Evolutionary conservation across 1,140 invertebrate species (phyloP).

Genomic region (fruit fly (Drosophila melanogaster)): Release_6_plus_ISO1_MT NT_033777.3:25104001-25104500

Average conservation of each 20-base stretch:
- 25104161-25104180: neutral
- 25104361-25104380: constrained; percentile 1
- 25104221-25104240: neutral
- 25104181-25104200: neutral
- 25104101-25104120: constrained; percentile 9
- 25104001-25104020: constrained; percentile 16
- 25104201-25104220: constrained; percentile 4
- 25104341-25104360: constrained; percentile 21
- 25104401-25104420: constrained; percentile 17
- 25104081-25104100: constrained; percentile 13
- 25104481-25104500: neutral
- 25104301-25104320: constrained; percentile 57
- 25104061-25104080: constrained; percentile 18
- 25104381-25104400: constrained; percentile 3
- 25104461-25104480: neutral
- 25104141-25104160: neutral
- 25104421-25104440: neutral
- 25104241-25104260: constrained; percentile 29
- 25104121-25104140: constrained; percentile 1
- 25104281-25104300: constrained; percentile 54
- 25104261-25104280: constrained; percentile 51
- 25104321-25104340: constrained; percentile 52
- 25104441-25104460: neutral
- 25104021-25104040: constrained; percentile 22
- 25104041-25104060: neutral